These are phyloP conservation scores for Pseudomyrmex flavicornis DNA, from an alignment of 1,140 invertebrate genomes.

Conservation along the genomic window DNA sequence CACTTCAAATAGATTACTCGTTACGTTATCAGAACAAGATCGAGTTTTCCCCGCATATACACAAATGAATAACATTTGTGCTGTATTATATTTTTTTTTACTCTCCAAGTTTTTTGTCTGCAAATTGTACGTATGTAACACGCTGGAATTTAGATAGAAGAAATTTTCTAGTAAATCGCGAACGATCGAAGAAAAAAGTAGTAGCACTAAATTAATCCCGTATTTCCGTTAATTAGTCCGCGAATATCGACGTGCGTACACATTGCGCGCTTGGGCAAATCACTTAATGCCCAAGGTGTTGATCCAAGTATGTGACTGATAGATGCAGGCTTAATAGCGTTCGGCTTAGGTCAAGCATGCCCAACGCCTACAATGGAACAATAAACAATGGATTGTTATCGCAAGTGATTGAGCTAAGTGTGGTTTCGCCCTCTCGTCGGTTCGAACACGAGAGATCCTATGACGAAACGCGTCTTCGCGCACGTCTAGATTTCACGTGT, in stretches of 20 bases:
- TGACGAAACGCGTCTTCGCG: constrained; percentile 1
- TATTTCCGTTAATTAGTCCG: neutral
- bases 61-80: constrained; percentile 21
- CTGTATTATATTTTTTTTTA: constrained; percentile 5
- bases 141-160: neutral
- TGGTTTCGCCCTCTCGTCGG: constrained; percentile 42
- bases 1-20: constrained; percentile 46
- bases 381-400: constrained; percentile 70
- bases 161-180: neutral
- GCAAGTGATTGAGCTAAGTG: constrained; percentile 60
- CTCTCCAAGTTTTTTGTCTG: neutral
- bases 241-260: neutral
- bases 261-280: constrained; percentile 16
- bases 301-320: constrained; percentile 42
- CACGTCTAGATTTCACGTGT: neutral
- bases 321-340: constrained; percentile 18
- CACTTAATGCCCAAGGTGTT: constrained; percentile 40
- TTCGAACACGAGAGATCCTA: constrained; percentile 15
- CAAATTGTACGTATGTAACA: neutral
- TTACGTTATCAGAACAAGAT: constrained; percentile 37
- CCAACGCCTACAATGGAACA: constrained; percentile 55
- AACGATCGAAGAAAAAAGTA: constrained; percentile 5
- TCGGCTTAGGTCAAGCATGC: constrained; percentile 50
- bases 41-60: neutral
- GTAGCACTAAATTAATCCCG: neutral